Base-by-base conservation (phyloP, 2,888 invertebrate species). In the Pachliopta kotzebuea region DNA sequence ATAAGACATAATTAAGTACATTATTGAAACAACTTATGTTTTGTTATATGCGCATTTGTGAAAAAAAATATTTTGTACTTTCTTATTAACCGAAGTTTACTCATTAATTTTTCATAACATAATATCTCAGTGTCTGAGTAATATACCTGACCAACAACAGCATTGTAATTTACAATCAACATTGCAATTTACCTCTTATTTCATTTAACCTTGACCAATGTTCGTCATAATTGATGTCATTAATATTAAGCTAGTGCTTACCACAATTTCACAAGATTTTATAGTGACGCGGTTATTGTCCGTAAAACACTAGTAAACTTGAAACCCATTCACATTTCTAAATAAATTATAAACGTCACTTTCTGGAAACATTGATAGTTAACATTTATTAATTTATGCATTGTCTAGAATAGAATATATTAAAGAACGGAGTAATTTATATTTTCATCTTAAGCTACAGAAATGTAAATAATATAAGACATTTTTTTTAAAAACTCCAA, bases 141-240 rank as follows among this genome's bases (percentile, higher is more conserved):
- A 55, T 31, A 24, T 31, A 26, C 31, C 26, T 31, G 20, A 37
- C 11, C 21, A 56, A 42, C 20, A 49, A 52, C 20, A 52, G 7
- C 49, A 20, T 52, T 52, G 21, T 21, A 23, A 52, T 21, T 52
- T 52, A 21, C n/a, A 29, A n/a, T n/a, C n/a, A n/a, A n/a, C n/a
- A n/a, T n/a, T n/a, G n/a, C n/a, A 21, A 11, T 56, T 56, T 31
- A 56, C 56, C 56, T 56, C 37, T n/a, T 55, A 56, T 37, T 56
- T 20, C 4, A 37, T 6, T 29, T 37, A 31, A 17, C 31, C 56
- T 56, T 56, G 56, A 37, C 21, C 21, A 20, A 23, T 21, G n/a
- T 52, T 52, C 23, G 50, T 52, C 50, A 21, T 14, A 20, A 4
- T 52, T 52, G 50, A 52, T 14, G 50, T 52, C 21, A 21, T 52